These are phyloP conservation scores for Sebastes miniatus DNA, from an alignment of 2,797 vertebrate species.

Conservation along the genomic window DNA sequence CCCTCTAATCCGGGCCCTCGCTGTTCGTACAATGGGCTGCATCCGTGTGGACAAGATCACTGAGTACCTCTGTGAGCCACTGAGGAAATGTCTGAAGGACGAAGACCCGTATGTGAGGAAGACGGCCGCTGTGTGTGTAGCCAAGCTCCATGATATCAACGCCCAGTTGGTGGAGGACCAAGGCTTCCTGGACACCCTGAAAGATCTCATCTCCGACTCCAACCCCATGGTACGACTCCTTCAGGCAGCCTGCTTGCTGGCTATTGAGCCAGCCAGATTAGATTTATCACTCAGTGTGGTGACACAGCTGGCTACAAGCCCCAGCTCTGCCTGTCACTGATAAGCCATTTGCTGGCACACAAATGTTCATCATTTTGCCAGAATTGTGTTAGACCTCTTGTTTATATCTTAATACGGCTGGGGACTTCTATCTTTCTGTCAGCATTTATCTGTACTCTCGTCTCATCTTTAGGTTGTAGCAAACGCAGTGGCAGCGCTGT, in stretches of 20 bases:
- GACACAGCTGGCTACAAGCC: conserved; percentile 2
- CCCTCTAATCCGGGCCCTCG: conserved; percentile 94
- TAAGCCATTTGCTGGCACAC: not conserved
- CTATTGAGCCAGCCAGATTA: not conserved
- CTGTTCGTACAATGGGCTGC: conserved; percentile 97
- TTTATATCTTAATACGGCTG: not conserved
- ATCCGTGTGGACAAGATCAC: conserved; percentile 98
- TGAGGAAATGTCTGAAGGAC: conserved; percentile 96
- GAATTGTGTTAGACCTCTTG: not conserved
- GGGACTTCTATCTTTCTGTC: not conserved
- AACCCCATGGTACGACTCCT: conserved; percentile 90
- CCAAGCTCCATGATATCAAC: conserved; percentile 97
- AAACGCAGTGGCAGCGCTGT: conserved; percentile 95
- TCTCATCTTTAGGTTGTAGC: conserved; percentile 88
- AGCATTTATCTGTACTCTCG: not conserved
- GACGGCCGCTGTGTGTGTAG: conserved; percentile 95
- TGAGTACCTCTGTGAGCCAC: conserved; percentile 95
- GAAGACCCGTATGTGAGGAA: conserved; percentile 98
- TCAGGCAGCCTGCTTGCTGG: not conserved
- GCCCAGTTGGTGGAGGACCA: conserved; percentile 97
- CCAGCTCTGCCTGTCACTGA: not conserved
- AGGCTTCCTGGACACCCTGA: conserved; percentile 95
- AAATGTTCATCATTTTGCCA: not conserved
- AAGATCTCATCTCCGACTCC: conserved; percentile 97
- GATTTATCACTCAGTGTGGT: not conserved